Conservation (phyloP, 2,888 invertebrate species). For the Nomada ferruginata region DNA sequence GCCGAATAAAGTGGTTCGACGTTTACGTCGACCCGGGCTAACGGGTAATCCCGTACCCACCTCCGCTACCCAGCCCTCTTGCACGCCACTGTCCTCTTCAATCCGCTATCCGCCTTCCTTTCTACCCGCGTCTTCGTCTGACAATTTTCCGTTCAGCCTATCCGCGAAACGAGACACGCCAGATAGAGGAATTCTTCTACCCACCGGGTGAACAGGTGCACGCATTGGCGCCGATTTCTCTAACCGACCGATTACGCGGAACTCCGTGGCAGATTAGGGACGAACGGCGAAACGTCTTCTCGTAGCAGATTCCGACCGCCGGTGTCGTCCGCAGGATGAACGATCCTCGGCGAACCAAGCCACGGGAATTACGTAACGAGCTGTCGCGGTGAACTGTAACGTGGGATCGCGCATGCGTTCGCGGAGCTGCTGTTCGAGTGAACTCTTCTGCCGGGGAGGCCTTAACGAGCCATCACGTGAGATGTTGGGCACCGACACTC, state of each 20-base stretch:
- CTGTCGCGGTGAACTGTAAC: conserved; percentile 24
- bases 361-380: conserved; percentile 26
- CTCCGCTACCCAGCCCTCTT: conserved; percentile 12
- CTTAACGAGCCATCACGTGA: conserved; percentile 16
- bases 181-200: conserved; percentile 26
- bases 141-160: conserved; percentile 56
- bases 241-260: conserved; percentile 12
- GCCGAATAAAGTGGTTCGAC: conserved; percentile 77
- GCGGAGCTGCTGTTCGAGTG: background rate
- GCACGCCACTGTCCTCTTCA: conserved; percentile 28
- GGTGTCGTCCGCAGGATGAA: conserved; percentile 26
- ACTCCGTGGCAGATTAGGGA: conserved; percentile 19
- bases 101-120: conserved; percentile 8
- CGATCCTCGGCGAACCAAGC: conserved; percentile 13
- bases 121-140: conserved; percentile 15
- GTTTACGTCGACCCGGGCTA: conserved; percentile 73
- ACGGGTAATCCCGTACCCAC: conserved; percentile 69
- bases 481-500: background rate
- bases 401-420: conserved; percentile 28
- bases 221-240: conserved; percentile 36
- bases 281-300: conserved; percentile 1
- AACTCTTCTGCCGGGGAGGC: background rate
- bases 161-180: conserved; percentile 40
- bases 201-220: conserved; percentile 49
- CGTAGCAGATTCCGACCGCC: background rate